Evolutionary conservation across 2,888 invertebrate genomes (phyloP).

Genomic region (Cetonia aurata): DNA sequence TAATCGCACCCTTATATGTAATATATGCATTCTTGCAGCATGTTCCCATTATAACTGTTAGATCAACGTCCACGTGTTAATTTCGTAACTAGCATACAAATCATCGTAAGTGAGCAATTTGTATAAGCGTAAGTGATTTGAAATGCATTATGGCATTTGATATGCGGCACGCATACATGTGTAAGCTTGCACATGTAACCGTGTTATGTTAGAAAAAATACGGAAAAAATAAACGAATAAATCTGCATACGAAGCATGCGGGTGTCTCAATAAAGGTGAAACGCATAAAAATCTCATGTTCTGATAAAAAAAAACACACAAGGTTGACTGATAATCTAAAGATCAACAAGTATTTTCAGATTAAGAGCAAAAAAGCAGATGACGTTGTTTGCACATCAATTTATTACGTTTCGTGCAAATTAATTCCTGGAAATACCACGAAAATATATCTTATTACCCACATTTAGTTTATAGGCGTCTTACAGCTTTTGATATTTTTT

Average conservation of each 20-base stretch:
- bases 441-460: no score
- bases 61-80: conserved; percentile 7
- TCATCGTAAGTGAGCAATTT: conserved; percentile 9
- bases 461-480: no score
- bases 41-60: not conserved
- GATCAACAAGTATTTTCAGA: not conserved
- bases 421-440: no score
- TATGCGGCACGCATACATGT: not conserved
- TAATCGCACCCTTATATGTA: no score
- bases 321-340: conserved; percentile 2
- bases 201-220: conserved; percentile 14
- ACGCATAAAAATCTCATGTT: not conserved
- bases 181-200: not conserved
- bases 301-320: conserved; percentile 20
- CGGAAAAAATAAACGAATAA: not conserved
- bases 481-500: no score
- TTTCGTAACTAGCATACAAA: conserved; percentile 24
- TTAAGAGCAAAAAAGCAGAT: conserved; percentile 10
- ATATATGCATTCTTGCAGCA: no score
- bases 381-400: not conserved
- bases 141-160: conserved; percentile 15
- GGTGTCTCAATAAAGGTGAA: conserved; percentile 31
- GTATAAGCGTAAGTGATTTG: conserved; percentile 8
- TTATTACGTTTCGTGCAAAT: no score
- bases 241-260: conserved; percentile 16